Base-by-base conservation (phyloP, 2,797 vertebrate species). In the Corythornis leucogaster region DNA sequence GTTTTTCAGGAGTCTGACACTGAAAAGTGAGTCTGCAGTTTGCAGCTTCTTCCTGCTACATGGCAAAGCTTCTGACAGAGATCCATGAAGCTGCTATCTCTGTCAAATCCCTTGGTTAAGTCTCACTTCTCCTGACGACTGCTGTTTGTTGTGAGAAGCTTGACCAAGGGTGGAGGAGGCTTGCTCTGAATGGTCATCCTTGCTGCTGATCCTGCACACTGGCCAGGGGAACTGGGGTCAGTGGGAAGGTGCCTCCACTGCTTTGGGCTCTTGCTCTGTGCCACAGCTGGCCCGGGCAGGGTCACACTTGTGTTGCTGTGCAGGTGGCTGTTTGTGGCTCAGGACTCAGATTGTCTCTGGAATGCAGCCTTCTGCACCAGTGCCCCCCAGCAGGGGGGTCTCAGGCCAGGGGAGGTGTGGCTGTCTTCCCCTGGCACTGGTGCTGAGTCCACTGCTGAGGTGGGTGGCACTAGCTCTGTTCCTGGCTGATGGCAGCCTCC, bases 231-330 rank as follows among this genome's bases (percentile, higher is more conserved):
- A 15, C 30, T 48, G 0, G 1, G 43, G 33, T 86, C 68, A 8
- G 7, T 21, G 35, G 53, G 30, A 42, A 45, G 50, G 55, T 46
- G 87, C 76, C 64, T 57, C 83, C 59, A 21, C 11, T 30, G 42
- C 74, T 38, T 40, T 48, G 53, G 45, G n/a, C 76, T 78, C 28
- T 64, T 38, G 45, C 21, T 30, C n/a, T 2, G 0, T 0, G 0
- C 8, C 43, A 15, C 55, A 31, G 12, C 5, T 54, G 75, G 17
- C n/a, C 46, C 19, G 6, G 2, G 3, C 45, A 66, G 59, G n/a
- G 25, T 61, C 31, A 4, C 20, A 3, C 38, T 22, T 31, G 31
- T 55, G 45, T 46, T 33, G 2, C 25, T 46, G 50, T 38, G 46
- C 46, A 15, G 78, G 1, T 51, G 78, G 43, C 75, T 75, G 6